A percentile compares a stretch with the other conserved stretches of the same genome.
phyloP scores from a whole-genome alignment of 1,140 invertebrate genomes.

The Ceratina calcarata region DNA sequence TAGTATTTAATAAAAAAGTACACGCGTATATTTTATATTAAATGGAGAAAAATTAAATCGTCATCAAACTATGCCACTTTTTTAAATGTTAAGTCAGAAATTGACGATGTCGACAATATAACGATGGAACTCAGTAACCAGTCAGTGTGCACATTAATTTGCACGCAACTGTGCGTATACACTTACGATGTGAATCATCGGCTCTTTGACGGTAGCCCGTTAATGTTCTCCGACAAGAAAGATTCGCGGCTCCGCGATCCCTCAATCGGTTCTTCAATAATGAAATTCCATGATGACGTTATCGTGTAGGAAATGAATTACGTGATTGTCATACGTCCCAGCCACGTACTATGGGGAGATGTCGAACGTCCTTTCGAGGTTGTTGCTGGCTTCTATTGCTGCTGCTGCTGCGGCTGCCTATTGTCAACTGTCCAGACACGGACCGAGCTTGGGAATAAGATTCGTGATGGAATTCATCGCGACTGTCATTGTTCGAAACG shows the following conservation, averaged over 20 bases:
- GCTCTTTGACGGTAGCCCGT: constrained; percentile 37
- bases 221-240: constrained; percentile 36
- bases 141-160: constrained; percentile 23
- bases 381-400: constrained; percentile 38
- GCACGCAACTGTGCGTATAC: background rate
- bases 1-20: too few relatives aligned
- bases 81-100: too few relatives aligned
- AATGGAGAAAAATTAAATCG: too few relatives aligned
- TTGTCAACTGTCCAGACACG: constrained; percentile 57
- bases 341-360: constrained; percentile 46
- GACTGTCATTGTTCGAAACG: constrained; percentile 56
- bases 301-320: constrained; percentile 69
- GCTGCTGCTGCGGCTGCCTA: constrained; percentile 36
- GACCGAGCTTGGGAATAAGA: constrained; percentile 61
- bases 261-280: constrained; percentile 62
- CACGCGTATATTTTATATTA: too few relatives aligned
- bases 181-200: constrained; percentile 37
- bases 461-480: constrained; percentile 66
- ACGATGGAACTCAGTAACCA: background rate
- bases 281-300: constrained; percentile 67
- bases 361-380: constrained; percentile 69
- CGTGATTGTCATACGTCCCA: constrained; percentile 61
- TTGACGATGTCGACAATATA: too few relatives aligned
- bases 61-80: too few relatives aligned
- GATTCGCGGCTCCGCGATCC: constrained; percentile 57